Evolutionary conservation across 2,797 vertebrate species (phyloP), one percentile per base, ranked within the genome.

Genomic region (Moxostoma hubbsi): DNA sequence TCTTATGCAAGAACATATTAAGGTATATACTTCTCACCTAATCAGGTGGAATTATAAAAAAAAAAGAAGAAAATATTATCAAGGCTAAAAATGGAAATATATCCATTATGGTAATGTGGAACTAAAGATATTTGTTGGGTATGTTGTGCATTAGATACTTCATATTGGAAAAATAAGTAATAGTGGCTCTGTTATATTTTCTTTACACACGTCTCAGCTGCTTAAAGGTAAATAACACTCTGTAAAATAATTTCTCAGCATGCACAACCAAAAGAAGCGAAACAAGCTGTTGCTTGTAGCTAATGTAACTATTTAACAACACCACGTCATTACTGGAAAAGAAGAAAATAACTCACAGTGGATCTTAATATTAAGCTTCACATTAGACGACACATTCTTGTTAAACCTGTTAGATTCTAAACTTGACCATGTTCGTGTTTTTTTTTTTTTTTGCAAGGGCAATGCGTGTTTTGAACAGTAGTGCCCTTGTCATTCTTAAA

Each of bases 151-250:
- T 81, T 82, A 82, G 47, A 82, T 82, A 81, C 58, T 84, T 74
- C 82, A 75, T 18, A 61, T 67, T 49, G 73, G 75, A n/a, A n/a
- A n/a, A n/a, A n/a, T n/a, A n/a, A n/a, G n/a, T n/a, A n/a, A n/a
- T n/a, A 85, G 87, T 90, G 90, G 90, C 89, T 80, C 50, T 82
- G 36, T 36, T 81, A 81, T 86, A 84, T 77, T 71, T 63, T 55
- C 70, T 63, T 53, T 79, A 73, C 85, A 86, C 80, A 79, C 74
- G 77, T 80, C 70, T 80, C 59, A 79, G 81, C 79, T 81, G 75
- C 82, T 84, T 61, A 84, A 82, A 84, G 69, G 82, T 82, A 79
- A 84, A 79, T 73, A 83, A 86, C 65, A 82, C 80, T 85, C 84
- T 85, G 82, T 81, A 72, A 79, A 73, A 72, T 49, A 71, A 77